Percentiles rank a stretch among this genome's conserved stretches.
Conservation (phyloP, 2,888 invertebrate species). For the Philereme vetulata region DNA sequence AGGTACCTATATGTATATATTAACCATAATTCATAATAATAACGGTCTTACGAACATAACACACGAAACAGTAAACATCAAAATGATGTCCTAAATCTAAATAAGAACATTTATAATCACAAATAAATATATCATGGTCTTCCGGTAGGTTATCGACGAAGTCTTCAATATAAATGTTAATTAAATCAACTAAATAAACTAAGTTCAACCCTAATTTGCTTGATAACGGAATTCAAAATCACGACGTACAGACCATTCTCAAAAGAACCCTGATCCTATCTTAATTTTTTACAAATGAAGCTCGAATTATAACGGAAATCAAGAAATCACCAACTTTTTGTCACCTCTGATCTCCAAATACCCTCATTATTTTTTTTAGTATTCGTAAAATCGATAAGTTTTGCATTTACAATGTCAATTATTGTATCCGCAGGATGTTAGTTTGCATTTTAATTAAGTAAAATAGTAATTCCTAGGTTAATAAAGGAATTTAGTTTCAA, state of each 20-base stretch:
- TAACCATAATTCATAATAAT: no score
- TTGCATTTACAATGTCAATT: conserved; percentile 23
- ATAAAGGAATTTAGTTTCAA: conserved; percentile 22
- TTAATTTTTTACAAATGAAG: neutral
- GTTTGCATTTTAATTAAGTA: conserved; percentile 34
- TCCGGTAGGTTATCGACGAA: no score
- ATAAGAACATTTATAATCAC: no score
- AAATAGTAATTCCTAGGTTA: conserved; percentile 30
- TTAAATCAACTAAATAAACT: conserved; percentile 15
- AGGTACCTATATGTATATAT: no score
- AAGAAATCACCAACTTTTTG: neutral
- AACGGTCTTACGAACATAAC: no score
- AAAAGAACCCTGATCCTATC: conserved; percentile 12
- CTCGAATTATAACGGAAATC: conserved; percentile 18
- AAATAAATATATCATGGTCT: no score
- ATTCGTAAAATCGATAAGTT: conserved; percentile 22
- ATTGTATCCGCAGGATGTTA: conserved; percentile 32
- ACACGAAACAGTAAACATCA: no score
- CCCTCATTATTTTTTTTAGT: conserved; percentile 17
- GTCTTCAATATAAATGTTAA: conserved; percentile 1
- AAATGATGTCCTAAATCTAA: no score
- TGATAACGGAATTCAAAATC: conserved; percentile 46
- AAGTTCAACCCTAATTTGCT: conserved; percentile 25
- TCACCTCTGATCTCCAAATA: conserved; percentile 22
- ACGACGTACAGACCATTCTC: conserved; percentile 17